Evolutionary conservation across 2,797 vertebrate genomes (phyloP).

Genomic region (Dendrocincla fuliginosa): DNA sequence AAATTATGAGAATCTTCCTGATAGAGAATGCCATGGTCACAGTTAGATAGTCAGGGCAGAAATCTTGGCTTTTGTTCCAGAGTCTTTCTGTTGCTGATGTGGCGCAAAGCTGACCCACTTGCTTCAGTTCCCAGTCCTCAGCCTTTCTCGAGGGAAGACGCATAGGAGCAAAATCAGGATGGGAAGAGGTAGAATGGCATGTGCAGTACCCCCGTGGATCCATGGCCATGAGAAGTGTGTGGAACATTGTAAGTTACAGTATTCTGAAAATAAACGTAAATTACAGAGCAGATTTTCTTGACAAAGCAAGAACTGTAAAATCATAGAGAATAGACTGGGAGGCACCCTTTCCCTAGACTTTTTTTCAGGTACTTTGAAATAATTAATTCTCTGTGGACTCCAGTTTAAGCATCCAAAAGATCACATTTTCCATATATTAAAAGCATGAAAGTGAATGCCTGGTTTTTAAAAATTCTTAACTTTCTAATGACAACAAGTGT

Average conservation of each 20-base stretch:
- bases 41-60: background rate
- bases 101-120: background rate
- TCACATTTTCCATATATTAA: background rate
- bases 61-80: slow-evolving; percentile 16
- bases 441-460: background rate
- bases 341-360: background rate
- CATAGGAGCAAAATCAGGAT: accelerated
- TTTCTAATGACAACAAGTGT: background rate
- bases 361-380: background rate
- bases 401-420: background rate
- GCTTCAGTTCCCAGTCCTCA: background rate
- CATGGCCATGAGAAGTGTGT: background rate
- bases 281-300: background rate
- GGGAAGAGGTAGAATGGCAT: background rate
- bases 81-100: background rate
- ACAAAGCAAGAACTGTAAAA: background rate
- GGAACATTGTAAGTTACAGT: background rate
- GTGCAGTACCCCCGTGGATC: background rate
- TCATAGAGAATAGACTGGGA: background rate
- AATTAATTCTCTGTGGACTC: background rate
- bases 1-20: slow-evolving; percentile 37
- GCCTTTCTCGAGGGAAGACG: background rate
- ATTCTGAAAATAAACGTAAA: background rate
- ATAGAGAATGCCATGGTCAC: background rate
- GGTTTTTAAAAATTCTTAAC: background rate